Evolutionary conservation across 2,888 invertebrate species (phyloP).

Genomic region (Synanthedon andrenaeformis): DNA sequence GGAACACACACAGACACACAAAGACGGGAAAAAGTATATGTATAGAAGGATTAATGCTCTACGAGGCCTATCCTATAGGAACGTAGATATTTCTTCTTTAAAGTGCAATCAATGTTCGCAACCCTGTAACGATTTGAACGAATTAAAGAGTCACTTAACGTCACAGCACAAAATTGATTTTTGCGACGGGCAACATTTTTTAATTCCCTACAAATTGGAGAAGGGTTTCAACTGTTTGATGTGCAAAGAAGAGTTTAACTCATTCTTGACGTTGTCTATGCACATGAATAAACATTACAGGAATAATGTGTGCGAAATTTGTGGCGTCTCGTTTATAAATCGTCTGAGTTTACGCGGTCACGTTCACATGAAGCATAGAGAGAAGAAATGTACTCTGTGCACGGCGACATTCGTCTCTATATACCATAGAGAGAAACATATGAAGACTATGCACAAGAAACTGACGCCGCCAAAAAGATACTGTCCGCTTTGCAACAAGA

Average conservation of each 20-base stretch:
- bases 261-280: constrained; percentile 20
- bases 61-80: constrained; percentile 23
- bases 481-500: constrained; percentile 18
- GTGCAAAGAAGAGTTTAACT: constrained; percentile 22
- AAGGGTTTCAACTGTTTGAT: constrained; percentile 21
- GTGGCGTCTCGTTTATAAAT: constrained; percentile 29
- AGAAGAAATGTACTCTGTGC: constrained; percentile 28
- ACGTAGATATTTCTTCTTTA: constrained; percentile 33
- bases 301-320: constrained; percentile 32
- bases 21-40: constrained; percentile 12
- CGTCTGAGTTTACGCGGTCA: constrained; percentile 26
- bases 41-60: constrained; percentile 16
- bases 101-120: constrained; percentile 26
- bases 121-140: constrained; percentile 14
- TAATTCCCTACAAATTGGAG: constrained; percentile 28
- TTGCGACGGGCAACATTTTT: constrained; percentile 16
- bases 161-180: constrained; percentile 20
- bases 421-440: constrained; percentile 12
- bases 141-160: constrained; percentile 23
- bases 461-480: constrained; percentile 9
- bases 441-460: constrained; percentile 12
- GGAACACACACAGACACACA: constrained; percentile 21
- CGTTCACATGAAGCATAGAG: constrained; percentile 19
- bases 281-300: constrained; percentile 36
- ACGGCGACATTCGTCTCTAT: constrained; percentile 15